Base-by-base conservation (phyloP, 1,140 invertebrate species). In the Steinernema khuongi region DNA sequence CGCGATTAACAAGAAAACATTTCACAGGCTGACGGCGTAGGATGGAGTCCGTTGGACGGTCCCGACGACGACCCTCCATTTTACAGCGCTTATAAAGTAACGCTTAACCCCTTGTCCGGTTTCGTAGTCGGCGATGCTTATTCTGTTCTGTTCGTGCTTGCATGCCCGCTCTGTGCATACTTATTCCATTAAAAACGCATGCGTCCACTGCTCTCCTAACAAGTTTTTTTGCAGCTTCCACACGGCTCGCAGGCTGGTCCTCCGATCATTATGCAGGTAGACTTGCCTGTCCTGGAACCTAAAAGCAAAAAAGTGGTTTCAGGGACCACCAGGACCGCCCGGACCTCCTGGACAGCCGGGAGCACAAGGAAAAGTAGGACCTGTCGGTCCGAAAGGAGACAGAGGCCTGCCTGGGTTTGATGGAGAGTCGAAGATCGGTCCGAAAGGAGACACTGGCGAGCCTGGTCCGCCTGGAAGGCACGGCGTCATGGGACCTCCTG, bases 371-470 rank as follows among this genome's bases (percentile, higher is more conserved):
- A 78, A 73, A 70, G 72, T 71, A 36, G 79, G 80, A 19, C 33
- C 50, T 19, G 50, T 71, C 7, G 80, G 80, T 26, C 29, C 69
- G 31, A 78, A 81, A 50, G 79, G 81, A 33, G 81, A 81, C 28
- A 50, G 82, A 29, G 82, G 82, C 67, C 74, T 84, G 17, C 82
- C 82, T 22, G 82, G 82, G 1, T 84, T 81, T 67, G 82, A 84
- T 74, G 82, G 82, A 70, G 82, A 84, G 73, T 85, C 83, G 18
- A 81, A 79, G 68, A 71, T 81, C 0, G 82, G 82, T 22, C 82
- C 83, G 1, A 83, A 81, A 72, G 82, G 82, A 32, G 81, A 83
- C 1, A 33, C 68, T 31, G 81, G 81, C 31, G 66, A 31, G 2
- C 67, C 67, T 4, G 82, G 81, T 14, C 60, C 50, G 60, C 73